phyloP scores from a whole-genome alignment of 1,140 invertebrate species.

The Lepidurus couesii region DNA sequence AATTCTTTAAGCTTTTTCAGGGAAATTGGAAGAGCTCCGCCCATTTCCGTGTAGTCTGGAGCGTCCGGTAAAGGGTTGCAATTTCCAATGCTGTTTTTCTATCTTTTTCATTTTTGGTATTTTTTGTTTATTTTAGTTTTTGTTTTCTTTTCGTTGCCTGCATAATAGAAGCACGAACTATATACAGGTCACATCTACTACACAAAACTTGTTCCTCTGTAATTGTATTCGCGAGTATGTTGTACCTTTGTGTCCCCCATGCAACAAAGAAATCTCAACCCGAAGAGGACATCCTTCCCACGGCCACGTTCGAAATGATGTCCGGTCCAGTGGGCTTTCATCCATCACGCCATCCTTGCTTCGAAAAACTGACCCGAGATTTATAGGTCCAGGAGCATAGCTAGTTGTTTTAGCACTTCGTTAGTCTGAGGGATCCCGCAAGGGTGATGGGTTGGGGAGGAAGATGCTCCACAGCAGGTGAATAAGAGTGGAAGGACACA shows the following conservation, averaged over 20 bases:
- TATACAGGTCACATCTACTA: neutral
- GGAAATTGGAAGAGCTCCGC: neutral
- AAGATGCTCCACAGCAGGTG: neutral
- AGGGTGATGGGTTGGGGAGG: neutral
- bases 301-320: neutral
- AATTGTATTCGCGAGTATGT: neutral
- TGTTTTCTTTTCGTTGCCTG: neutral
- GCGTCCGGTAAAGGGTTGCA: neutral
- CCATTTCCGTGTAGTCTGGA: neutral
- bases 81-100: neutral
- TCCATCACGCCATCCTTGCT: conserved; percentile 4
- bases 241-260: neutral
- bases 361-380: neutral
- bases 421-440: neutral
- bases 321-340: neutral
- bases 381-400: neutral
- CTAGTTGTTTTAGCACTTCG: neutral
- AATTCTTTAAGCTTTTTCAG: no score
- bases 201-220: neutral
- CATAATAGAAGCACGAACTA: neutral
- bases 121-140: neutral
- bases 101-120: neutral
- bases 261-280: neutral
- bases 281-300: neutral
- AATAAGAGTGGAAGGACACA: conserved; percentile 21